Evolutionary conservation across 2,113 vertebrate species (phyloP), one percentile per base, ranked within the genome.

Genomic region (Ciconia maguari): DNA sequence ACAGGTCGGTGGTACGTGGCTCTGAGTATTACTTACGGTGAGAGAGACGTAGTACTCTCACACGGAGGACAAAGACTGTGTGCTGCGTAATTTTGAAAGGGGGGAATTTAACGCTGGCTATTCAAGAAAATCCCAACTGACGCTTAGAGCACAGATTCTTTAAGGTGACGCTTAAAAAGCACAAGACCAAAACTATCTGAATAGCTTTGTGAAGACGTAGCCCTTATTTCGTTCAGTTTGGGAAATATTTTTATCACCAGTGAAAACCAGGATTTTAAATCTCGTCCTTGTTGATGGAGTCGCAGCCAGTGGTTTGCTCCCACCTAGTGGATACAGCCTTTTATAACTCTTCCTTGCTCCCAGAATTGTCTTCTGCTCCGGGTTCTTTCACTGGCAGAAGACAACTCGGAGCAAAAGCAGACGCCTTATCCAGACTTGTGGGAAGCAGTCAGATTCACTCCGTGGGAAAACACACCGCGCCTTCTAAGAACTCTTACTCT

Each of bases 21-120:
- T 38, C 49, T 5, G 24, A 48, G 44, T 21, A 6, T 26, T 26
- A 19, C 3, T 21, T 26, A 32, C 0, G 7, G 42, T 6, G 51
- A 48, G 32, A 32, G 26, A 46, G 44, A 44, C 7, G 6, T 1
- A 36, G 29, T 18, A 9, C 42, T 32, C 83, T 27, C 48, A 58
- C 11, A 8, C 0, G 6, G 38, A 78, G 54, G 7, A 30, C 61
- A 30, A 78, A 49, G n/a, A 41, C 1, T 3, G 30, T 9, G 16
- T 3, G 30, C 61, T 74, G 51, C 77, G 42, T 20, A 6, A 11
- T 26, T 74, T 6, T 9, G 30, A 49, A 65, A 72, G 25, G 42
- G 5, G 42, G 87, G 58, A n/a, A 22, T 30, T 32, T 20, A 57
- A 60, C 44, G 9, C 25, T 26, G 78, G 18, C 70, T 57, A 5